These are phyloP conservation scores for Phlogophora meticulosa DNA, from an alignment of 2,888 invertebrate genomes.

Conservation along the genomic window DNA sequence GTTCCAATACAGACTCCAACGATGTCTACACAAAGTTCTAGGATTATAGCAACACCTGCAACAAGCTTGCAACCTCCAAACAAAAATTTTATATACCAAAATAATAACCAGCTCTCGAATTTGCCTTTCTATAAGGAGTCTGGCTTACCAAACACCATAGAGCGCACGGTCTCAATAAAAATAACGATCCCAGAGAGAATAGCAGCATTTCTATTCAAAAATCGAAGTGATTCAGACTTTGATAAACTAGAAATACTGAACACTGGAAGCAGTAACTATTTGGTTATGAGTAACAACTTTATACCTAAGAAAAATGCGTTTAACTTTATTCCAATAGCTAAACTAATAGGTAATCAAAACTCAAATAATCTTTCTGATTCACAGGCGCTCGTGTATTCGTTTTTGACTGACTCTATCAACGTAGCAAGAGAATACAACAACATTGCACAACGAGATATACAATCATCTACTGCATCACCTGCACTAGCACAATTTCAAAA, in stretches of 20 bases:
- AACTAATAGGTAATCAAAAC: constrained; percentile 80
- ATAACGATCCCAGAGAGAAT: constrained; percentile 87
- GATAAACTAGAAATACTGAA: constrained; percentile 86
- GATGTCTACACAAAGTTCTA: constrained; percentile 73
- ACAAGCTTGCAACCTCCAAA: constrained; percentile 80
- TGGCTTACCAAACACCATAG: constrained; percentile 81
- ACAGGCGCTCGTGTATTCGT: constrained; percentile 87
- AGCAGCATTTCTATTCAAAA: constrained; percentile 84
- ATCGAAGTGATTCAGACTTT: constrained; percentile 76
- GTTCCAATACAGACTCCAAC: constrained; percentile 69
- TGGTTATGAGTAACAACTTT: constrained; percentile 82
- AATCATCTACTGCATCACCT: constrained; percentile 68
- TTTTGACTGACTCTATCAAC: constrained; percentile 87
- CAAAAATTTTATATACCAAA: constrained; percentile 70
- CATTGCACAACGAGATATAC: constrained; percentile 78
- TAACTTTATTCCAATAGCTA: constrained; percentile 83
- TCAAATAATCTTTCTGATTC: constrained; percentile 85
- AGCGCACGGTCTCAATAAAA: constrained; percentile 87
- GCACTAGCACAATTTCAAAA: constrained; percentile 75
- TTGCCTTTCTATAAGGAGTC: constrained; percentile 84
- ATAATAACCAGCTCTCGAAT: constrained; percentile 77
- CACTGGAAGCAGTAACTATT: constrained; percentile 87
- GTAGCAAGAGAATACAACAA: constrained; percentile 85
- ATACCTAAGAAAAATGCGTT: constrained; percentile 67
- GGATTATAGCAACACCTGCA: constrained; percentile 76